phyloP scores from a whole-genome alignment of 2,888 invertebrate genomes.

The Aspidiotus rigidus region DNA sequence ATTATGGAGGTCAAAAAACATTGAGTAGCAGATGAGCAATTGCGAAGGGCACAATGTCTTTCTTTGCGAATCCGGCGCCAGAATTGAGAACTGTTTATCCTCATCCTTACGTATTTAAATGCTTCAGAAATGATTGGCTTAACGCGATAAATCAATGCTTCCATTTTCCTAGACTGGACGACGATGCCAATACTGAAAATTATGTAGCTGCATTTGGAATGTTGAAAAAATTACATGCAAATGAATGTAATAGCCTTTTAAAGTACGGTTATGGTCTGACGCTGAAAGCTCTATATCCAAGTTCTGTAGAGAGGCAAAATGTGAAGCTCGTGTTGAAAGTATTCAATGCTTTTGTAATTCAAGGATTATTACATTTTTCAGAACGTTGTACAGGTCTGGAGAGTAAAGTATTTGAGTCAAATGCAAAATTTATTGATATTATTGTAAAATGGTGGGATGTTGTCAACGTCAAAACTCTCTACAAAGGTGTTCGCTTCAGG shows the following conservation, averaged over 20 bases:
- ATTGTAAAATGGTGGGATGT: conserved; percentile 6
- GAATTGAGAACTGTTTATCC: no score
- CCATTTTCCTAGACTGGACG: no score
- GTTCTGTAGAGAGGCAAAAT: background rate
- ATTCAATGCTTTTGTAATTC: background rate
- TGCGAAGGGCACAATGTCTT: no score
- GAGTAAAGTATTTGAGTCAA: background rate
- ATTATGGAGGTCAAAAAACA: no score
- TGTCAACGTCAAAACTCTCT: conserved; percentile 1
- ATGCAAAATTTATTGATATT: background rate
- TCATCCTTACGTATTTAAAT: no score
- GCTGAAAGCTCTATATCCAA: background rate
- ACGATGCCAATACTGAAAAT: no score
- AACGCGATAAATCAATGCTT: no score
- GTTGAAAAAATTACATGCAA: background rate
- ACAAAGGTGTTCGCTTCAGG: background rate
- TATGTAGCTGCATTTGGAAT: no score
- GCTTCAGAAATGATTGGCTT: no score
- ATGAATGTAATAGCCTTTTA: background rate
- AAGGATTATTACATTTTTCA: background rate
- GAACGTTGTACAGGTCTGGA: background rate
- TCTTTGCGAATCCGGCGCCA: no score
- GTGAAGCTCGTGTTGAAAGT: background rate
- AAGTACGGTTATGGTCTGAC: background rate
- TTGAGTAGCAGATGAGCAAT: no score